Evolutionary conservation across 1,140 invertebrate species (phyloP).

Genomic region (Ostrea denselamellosa): DNA sequence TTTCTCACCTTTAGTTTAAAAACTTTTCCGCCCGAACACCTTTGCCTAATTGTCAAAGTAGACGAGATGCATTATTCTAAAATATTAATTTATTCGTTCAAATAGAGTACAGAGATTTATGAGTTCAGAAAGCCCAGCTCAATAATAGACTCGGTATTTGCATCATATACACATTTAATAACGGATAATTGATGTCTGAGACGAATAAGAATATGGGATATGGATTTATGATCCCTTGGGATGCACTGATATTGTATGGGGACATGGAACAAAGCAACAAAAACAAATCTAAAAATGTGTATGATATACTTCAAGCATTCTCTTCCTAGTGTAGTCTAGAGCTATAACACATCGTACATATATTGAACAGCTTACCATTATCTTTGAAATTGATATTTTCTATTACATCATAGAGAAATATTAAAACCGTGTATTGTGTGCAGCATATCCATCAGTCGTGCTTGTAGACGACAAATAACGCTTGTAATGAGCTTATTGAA

Average conservation of each 20-base stretch:
- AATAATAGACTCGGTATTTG: slow-evolving; percentile 34
- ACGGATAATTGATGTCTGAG: slow-evolving; percentile 5
- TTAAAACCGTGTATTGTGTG: slow-evolving; percentile 3
- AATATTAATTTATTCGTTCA: slow-evolving; percentile 33
- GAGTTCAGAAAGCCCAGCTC: neutral
- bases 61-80: slow-evolving; percentile 22
- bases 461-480: slow-evolving; percentile 2
- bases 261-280: neutral
- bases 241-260: neutral
- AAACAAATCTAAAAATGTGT: neutral
- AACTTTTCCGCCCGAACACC: slow-evolving; percentile 34
- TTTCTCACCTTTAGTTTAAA: slow-evolving; percentile 38
- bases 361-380: neutral
- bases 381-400: neutral
- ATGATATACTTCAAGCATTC: neutral
- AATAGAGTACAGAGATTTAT: slow-evolving; percentile 21
- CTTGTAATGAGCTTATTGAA: slow-evolving; percentile 27
- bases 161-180: slow-evolving; percentile 29
- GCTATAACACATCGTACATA: too few species aligned
- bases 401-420: slow-evolving; percentile 7
- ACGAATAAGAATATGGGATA: neutral
- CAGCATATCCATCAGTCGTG: slow-evolving; percentile 9
- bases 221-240: neutral
- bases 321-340: neutral
- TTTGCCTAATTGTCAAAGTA: neutral